Conservation (phyloP, 2,113 vertebrate species). For the Oophaga pumilio region DNA sequence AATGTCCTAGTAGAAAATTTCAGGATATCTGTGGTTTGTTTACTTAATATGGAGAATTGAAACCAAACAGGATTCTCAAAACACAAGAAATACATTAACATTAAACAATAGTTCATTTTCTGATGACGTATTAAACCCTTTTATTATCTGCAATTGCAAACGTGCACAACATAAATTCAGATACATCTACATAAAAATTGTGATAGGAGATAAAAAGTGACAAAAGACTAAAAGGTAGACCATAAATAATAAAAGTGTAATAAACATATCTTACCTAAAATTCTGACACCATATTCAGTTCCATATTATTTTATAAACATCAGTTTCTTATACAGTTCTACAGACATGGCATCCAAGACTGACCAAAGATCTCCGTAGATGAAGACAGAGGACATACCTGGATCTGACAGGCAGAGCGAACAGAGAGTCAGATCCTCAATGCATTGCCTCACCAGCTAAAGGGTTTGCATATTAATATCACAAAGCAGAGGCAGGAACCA, state of each 20-base stretch:
- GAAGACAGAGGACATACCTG: conserved; percentile 6
- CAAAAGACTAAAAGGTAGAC: too few species aligned
- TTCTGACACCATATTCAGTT: not conserved
- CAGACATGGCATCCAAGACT: not conserved
- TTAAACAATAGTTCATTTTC: too few species aligned
- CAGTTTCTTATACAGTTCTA: not conserved
- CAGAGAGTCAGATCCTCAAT: conserved; percentile 33
- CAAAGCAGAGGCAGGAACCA: conserved; percentile 36
- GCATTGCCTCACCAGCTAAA: not conserved
- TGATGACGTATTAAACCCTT: too few species aligned
- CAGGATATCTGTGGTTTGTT: too few species aligned
- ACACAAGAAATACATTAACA: too few species aligned
- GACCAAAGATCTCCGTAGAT: not conserved
- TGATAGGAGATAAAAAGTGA: too few species aligned
- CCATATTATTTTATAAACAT: not conserved
- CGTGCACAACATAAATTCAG: not conserved
- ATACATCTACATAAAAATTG: too few species aligned
- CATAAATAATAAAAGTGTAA: not conserved
- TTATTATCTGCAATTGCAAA: not conserved
- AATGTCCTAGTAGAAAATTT: too few species aligned
- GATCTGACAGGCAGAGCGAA: conserved; percentile 32
- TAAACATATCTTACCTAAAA: not conserved
- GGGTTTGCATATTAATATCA: conserved; percentile 32
- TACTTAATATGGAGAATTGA: too few species aligned
- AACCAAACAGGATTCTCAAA: too few species aligned